Base-by-base conservation (phyloP, 1,140 invertebrate species). In the Drosophila littoralis region DNA sequence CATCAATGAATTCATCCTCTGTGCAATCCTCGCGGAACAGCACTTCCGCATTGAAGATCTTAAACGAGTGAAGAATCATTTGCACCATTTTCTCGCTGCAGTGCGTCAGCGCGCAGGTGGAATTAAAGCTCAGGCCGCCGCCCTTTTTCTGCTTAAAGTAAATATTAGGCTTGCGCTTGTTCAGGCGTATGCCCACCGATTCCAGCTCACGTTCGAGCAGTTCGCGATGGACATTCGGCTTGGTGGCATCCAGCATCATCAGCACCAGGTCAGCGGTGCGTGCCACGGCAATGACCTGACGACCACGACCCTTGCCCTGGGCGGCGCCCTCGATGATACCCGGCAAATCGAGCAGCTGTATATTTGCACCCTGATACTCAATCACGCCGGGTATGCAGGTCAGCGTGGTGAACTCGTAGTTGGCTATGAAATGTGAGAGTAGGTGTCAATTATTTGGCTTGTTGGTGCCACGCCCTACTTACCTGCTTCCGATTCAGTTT, bases 361-460 rank as follows among this genome's bases (percentile, higher is more conserved):
- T 99, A 92, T 99, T 99, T 13, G 98, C 98, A 58, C 98, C 98
- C 92, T 98, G 97, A 92, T 99, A 99, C 92, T 99, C 97, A 76
- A 99, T 99, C 0, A 99, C 98, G 66, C 99, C 99, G 52, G 99
- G 99, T 90, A 99, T 99, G 93, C 99, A 99, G 28, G 99, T 99
- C 45, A 99, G 93, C 0, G 99, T 99, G 69, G 99, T 99, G 92
- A 99, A 99, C 93, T 99, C 99, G 93, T 99, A 99, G 59, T 97
- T 97, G 9, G 99, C 99, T 55, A 33, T 5, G 2, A 1, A 10
- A 22, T 7, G 38, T 7, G 3, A 9, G 5, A 63, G n/a, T 2
- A 8, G 15, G 0, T 7, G 10, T 22, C 15, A 7, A 36, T 9
- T 63, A 38, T 5, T 52, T 17, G 6, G 9, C 3, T 10, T 22